Conservation (phyloP, 2,113 vertebrate genomes). For the Percina caprodes region DNA sequence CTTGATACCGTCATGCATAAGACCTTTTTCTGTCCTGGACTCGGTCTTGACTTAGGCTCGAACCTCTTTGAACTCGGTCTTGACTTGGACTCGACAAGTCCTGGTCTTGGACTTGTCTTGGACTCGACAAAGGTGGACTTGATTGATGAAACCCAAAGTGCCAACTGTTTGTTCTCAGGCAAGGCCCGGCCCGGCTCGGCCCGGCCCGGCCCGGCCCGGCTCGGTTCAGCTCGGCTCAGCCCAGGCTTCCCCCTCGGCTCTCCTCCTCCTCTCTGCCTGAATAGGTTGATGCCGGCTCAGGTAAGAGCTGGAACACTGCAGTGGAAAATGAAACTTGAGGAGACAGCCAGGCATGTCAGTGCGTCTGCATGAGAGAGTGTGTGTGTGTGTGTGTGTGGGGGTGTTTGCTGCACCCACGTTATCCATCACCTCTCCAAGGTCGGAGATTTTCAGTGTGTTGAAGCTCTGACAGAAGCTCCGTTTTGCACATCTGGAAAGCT, state of each 20-base stretch:
- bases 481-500: background rate
- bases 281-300: conserved; percentile 49
- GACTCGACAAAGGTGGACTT: too few species aligned
- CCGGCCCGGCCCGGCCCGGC: background rate
- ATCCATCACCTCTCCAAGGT: conserved; percentile 39
- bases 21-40: too few species aligned
- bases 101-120: too few species aligned
- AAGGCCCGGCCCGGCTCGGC: background rate
- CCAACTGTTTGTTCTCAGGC: conserved; percentile 28
- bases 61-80: too few species aligned
- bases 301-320: conserved; percentile 55
- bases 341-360: conserved; percentile 43
- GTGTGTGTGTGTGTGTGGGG: too few species aligned
- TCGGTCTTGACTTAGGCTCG: too few species aligned
- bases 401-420: background rate
- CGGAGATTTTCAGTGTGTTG: conserved; percentile 8
- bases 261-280: conserved; percentile 42
- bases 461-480: background rate
- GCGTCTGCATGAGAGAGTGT: conserved; percentile 41
- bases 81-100: too few species aligned
- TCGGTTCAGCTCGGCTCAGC: background rate
- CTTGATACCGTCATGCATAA: too few species aligned
- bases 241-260: background rate
- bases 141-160: too few species aligned
- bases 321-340: conserved; percentile 76